Evolutionary conservation across 2,113 vertebrate genomes (phyloP).

Genomic region (Gracilinanus agilis): DNA sequence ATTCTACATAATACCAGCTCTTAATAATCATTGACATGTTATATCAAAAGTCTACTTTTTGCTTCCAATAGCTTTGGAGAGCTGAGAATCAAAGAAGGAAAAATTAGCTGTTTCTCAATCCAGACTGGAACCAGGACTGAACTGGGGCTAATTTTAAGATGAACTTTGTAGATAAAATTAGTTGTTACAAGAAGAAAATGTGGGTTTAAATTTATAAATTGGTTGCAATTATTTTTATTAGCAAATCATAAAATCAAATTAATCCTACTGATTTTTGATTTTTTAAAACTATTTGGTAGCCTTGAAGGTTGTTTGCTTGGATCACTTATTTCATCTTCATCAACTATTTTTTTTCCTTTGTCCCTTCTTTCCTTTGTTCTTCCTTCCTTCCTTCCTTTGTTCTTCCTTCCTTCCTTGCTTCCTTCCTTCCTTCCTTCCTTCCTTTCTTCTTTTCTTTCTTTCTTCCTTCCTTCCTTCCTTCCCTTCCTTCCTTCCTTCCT

Average conservation of each 20-base stretch:
- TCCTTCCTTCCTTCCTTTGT: too few species aligned
- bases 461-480: too few species aligned
- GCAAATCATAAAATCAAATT: not conserved
- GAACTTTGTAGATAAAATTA: not conserved
- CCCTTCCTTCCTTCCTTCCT: too few species aligned
- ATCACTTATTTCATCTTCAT: not conserved
- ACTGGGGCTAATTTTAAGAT: not conserved
- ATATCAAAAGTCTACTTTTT: constrained; percentile 34
- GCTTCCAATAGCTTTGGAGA: not conserved
- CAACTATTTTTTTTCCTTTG: too few species aligned
- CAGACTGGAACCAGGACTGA: not conserved
- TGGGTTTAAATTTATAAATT: not conserved
- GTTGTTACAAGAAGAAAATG: not conserved
- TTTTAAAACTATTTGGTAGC: not conserved
- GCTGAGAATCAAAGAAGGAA: not conserved
- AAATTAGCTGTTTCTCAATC: not conserved
- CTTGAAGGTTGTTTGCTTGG: not conserved
- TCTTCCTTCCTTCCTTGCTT: too few species aligned
- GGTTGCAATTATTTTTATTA: not conserved
- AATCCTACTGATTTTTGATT: not conserved
- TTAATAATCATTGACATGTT: constrained; percentile 32
- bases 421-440: too few species aligned
- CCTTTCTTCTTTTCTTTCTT: too few species aligned
- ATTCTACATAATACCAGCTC: constrained; percentile 1
- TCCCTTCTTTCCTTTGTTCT: too few species aligned